These are phyloP conservation scores for Mnemiopsis leidyi DNA, from an alignment of 37 sponge, comb jelly and placozoan genomes.

Conservation along the genomic window DNA sequence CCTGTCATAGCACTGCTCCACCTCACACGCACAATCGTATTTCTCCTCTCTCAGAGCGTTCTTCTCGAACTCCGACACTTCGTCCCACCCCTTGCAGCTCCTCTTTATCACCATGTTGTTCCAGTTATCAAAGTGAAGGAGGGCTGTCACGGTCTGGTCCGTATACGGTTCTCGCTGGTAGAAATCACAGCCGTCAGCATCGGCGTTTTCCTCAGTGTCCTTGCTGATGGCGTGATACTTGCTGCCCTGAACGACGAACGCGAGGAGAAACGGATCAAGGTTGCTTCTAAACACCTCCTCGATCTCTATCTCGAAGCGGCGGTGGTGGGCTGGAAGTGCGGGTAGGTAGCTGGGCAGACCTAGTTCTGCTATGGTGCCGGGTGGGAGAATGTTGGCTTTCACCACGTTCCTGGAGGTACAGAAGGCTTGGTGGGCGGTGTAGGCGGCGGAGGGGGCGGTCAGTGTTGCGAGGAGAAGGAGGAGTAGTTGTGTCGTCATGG, in stretches of 20 bases:
- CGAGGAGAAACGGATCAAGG: background rate
- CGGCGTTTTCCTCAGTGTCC: background rate
- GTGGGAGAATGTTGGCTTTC: background rate
- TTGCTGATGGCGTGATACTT: background rate
- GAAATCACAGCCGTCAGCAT: background rate
- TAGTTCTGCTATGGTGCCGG: background rate
- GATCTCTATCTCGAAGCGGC: background rate
- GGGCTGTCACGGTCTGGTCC: background rate
- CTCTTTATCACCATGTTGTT: background rate
- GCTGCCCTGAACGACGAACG: background rate
- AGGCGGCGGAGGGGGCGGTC: background rate
- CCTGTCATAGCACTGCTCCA: background rate
- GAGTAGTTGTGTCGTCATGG: background rate
- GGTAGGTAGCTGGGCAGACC: too few species aligned
- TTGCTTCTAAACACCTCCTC: background rate
- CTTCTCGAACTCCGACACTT: background rate
- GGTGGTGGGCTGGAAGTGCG: background rate
- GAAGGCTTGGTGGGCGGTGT: background rate
- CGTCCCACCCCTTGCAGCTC: background rate
- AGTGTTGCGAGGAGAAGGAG: background rate
- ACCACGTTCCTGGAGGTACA: background rate
- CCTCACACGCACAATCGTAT: background rate
- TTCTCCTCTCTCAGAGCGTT: background rate
- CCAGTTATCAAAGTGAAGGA: background rate
- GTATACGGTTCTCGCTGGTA: background rate